Percentiles rank a stretch among this genome's conserved stretches.
Evolutionary conservation across 2,888 invertebrate genomes (phyloP).

Genomic region (Morpho achilles): DNA sequence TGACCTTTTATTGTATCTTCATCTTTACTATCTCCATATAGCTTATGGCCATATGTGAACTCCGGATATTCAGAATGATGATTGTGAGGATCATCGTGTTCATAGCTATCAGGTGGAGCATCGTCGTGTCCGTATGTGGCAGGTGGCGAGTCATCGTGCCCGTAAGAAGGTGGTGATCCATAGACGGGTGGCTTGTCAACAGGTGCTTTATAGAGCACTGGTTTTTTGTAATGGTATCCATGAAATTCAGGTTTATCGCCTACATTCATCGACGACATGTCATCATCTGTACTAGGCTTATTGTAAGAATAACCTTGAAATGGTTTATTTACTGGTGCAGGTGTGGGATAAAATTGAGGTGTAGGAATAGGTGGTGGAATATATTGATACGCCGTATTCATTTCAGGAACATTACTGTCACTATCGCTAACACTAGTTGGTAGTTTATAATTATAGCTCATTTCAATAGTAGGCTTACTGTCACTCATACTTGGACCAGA

Average conservation of each 20-base stretch:
- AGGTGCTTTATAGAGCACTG: conserved; percentile 38
- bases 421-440: conserved; percentile 37
- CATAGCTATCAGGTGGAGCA: conserved; percentile 37
- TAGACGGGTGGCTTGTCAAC: conserved; percentile 21
- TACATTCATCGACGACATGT: conserved; percentile 36
- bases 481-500: conserved; percentile 35
- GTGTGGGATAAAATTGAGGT: conserved; percentile 45
- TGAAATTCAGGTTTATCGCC: conserved; percentile 39
- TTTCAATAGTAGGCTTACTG: conserved; percentile 41
- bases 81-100: conserved; percentile 40
- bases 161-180: conserved; percentile 36
- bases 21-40: conserved; percentile 37
- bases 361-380: conserved; percentile 47
- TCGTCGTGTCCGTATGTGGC: conserved; percentile 9
- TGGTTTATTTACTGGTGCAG: conserved; percentile 50
- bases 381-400: conserved; percentile 53
- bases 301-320: conserved; percentile 57
- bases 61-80: conserved; percentile 57
- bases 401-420: conserved; percentile 38
- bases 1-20: conserved; percentile 37
- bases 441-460: conserved; percentile 57
- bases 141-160: conserved; percentile 38
- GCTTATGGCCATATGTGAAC: conserved; percentile 49
- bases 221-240: conserved; percentile 54
- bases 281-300: conserved; percentile 50